Evolutionary conservation across 2,113 vertebrate genomes (phyloP).

Genomic region (Canis aureus): DNA sequence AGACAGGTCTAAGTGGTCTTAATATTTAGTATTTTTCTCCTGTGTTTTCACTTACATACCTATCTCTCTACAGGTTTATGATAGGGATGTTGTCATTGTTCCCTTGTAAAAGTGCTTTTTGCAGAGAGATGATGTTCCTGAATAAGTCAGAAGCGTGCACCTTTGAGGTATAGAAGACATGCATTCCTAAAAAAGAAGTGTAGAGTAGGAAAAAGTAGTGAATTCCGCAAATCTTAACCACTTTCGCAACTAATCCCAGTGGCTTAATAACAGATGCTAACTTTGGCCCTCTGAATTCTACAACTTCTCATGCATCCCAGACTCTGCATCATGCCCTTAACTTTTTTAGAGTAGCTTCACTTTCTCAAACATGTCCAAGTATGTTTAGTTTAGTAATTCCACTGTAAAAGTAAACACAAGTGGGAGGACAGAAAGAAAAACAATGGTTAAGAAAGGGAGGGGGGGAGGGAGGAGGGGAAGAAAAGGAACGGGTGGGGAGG

Average conservation of each 20-base stretch:
- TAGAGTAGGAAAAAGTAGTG: not conserved
- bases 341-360: conserved; percentile 22
- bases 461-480: conserved; percentile 67
- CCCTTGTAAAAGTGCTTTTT: not conserved
- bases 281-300: not conserved
- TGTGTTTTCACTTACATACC: not conserved
- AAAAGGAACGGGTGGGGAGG: not conserved
- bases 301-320: not conserved
- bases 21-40: not conserved
- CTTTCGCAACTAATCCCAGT: not conserved
- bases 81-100: not conserved
- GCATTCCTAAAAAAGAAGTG: not conserved
- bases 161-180: not conserved
- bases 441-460: conserved; percentile 24
- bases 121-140: not conserved
- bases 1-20: not conserved
- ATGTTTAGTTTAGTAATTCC: conserved; percentile 59
- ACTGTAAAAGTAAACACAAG: conserved; percentile 45
- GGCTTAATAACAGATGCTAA: not conserved
- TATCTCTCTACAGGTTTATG: not conserved
- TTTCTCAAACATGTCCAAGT: not conserved
- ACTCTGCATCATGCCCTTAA: not conserved
- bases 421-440: not conserved
- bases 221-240: not conserved
- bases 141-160: not conserved